These are phyloP conservation scores for Hydractinia echinata DNA, from an alignment of 30 jellyfish, hydroid and myxozoan species.

Conservation along the genomic window DNA sequence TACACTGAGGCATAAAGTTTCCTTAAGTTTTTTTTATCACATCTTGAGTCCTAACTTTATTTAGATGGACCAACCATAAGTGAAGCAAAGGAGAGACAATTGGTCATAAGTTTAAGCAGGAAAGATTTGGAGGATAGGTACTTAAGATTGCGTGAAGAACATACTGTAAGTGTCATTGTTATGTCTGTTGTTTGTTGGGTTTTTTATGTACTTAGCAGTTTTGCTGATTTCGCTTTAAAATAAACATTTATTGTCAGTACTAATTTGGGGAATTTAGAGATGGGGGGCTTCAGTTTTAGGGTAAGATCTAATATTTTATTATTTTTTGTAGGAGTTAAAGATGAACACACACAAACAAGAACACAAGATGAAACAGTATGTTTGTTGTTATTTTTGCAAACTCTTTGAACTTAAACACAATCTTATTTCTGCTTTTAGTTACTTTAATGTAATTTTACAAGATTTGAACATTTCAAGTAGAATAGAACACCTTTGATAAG, in stretches of 20 bases:
- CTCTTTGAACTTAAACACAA: too few relatives aligned
- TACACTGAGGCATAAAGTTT: too few relatives aligned
- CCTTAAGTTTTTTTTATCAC: too few relatives aligned
- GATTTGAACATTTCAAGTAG: too few relatives aligned
- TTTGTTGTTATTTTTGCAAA: background rate
- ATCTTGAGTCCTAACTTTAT: background rate
- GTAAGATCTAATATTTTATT: too few relatives aligned
- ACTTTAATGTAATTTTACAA: too few relatives aligned
- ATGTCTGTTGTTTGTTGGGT: background rate
- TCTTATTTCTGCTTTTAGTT: too few relatives aligned
- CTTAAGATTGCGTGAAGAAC: constrained; percentile 80
- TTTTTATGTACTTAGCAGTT: background rate
- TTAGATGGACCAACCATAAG: constrained; percentile 31
- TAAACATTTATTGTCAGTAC: too few relatives aligned
- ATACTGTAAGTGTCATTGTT: constrained; percentile 41
- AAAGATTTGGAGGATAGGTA: constrained; percentile 87
- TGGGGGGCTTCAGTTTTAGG: too few relatives aligned
- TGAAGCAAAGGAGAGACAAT: constrained; percentile 86
- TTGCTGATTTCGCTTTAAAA: too few relatives aligned
- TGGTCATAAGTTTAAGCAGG: constrained; percentile 59
- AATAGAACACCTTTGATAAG: too few relatives aligned
- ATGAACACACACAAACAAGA: constrained; percentile 73
- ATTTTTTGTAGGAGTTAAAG: constrained; percentile 51
- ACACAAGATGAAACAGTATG: constrained; percentile 88
- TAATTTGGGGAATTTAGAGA: too few relatives aligned